Conservation (phyloP, 2,888 invertebrate genomes). For the Microctonus aethiopoides region DNA sequence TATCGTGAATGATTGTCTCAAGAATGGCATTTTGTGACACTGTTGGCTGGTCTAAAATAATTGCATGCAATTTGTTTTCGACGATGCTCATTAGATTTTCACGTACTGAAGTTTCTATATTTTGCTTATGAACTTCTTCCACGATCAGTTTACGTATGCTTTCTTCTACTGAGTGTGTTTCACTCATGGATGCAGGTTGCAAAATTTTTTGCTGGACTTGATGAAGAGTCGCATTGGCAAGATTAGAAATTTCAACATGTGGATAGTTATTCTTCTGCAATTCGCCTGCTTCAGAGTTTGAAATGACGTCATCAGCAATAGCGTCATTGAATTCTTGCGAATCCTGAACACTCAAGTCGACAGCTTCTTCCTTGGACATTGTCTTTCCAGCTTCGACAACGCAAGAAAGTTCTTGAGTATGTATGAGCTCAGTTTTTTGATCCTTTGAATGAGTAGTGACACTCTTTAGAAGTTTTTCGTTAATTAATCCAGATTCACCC, state of each 20-base stretch:
- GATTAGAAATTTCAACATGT: neutral
- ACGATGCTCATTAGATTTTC: neutral
- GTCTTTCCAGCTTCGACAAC: too few relatives aligned
- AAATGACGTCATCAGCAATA: neutral
- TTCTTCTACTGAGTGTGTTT: conserved; percentile 7
- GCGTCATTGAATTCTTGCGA: neutral
- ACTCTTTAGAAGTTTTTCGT: too few relatives aligned
- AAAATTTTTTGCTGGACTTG: neutral
- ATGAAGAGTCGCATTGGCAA: neutral
- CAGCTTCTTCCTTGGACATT: conserved; percentile 13
- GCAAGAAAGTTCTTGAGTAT: too few relatives aligned
- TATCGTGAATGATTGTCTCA: neutral
- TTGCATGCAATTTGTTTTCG: neutral
- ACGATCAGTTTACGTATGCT: conserved; percentile 19
- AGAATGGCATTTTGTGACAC: neutral
- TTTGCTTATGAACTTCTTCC: neutral
- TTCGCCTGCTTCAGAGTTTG: neutral
- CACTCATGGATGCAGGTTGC: neutral
- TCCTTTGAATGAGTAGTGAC: too few relatives aligned
- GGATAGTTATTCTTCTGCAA: neutral
- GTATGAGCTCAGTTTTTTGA: too few relatives aligned
- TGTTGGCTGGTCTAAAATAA: neutral
- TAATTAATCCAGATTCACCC: too few relatives aligned
- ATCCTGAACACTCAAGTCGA: neutral
- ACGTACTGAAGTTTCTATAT: neutral